phyloP scores from a whole-genome alignment of 2,888 invertebrate species.

The Dryobota labecula region DNA sequence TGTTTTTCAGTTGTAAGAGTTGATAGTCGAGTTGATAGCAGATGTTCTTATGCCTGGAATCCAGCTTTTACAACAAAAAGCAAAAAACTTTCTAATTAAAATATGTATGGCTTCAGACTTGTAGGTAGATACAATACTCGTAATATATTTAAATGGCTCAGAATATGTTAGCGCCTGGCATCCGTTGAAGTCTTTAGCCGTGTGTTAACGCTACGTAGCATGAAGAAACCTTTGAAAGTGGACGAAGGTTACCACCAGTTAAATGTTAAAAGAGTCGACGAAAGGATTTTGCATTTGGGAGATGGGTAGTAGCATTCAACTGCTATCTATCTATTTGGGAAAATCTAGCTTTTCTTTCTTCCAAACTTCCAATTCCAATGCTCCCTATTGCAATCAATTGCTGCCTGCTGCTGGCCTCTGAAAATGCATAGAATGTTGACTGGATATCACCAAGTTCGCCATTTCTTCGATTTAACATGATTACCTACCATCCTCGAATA shows the following conservation, averaged over 20 bases:
- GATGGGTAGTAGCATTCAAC: not conserved
- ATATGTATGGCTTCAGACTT: slow-evolving; percentile 11
- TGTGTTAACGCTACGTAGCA: slow-evolving; percentile 40
- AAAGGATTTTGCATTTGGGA: slow-evolving; percentile 30
- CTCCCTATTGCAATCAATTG: not conserved
- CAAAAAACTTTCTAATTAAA: not conserved
- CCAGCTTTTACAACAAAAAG: not conserved
- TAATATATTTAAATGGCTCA: slow-evolving; percentile 39
- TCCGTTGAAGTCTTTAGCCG: slow-evolving; percentile 46
- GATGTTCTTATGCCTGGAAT: not conserved
- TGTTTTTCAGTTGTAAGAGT: not conserved
- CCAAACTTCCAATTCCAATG: not conserved
- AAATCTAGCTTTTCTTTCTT: not conserved
- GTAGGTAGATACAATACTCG: slow-evolving; percentile 19
- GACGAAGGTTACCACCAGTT: slow-evolving; percentile 46
- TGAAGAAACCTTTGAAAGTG: slow-evolving; percentile 61
- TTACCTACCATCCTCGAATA: not conserved
- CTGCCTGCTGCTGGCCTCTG: not conserved
- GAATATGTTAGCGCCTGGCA: slow-evolving; percentile 52
- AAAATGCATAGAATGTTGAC: not conserved
- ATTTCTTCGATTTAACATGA: not conserved
- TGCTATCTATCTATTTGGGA: not conserved
- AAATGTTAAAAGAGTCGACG: slow-evolving; percentile 22
- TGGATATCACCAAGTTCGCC: not conserved
- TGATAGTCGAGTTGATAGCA: not conserved